Percentiles rank a stretch among this genome's conserved stretches.
phyloP scores from a whole-genome alignment of 1,140 invertebrate species.

The Octopus sinensis region DNA sequence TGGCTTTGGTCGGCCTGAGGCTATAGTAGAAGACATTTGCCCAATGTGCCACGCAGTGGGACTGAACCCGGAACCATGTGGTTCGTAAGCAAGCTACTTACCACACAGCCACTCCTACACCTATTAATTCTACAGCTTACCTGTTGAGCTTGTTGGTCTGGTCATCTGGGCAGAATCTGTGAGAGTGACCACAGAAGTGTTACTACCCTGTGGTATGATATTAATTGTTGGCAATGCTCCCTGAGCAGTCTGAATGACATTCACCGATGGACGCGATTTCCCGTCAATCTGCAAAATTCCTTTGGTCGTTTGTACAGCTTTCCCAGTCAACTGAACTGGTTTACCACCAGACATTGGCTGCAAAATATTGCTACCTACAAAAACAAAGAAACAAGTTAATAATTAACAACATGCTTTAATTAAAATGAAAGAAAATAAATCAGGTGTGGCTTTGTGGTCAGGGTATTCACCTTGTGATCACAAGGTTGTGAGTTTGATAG shows the following conservation, averaged over 20 bases:
- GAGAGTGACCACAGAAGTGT: constrained; percentile 24
- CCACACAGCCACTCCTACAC: no score
- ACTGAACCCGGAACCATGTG: no score
- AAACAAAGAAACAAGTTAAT: neutral
- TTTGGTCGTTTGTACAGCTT: constrained; percentile 33
- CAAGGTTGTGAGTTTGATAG: no score
- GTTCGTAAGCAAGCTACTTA: no score
- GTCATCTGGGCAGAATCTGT: neutral
- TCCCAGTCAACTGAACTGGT: constrained; percentile 39
- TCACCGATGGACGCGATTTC: constrained; percentile 36
- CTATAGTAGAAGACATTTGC: no score
- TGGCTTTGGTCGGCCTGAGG: no score
- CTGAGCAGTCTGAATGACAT: constrained; percentile 39
- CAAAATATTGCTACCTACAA: constrained; percentile 37
- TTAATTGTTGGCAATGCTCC: constrained; percentile 40
- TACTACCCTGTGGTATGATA: constrained; percentile 38
- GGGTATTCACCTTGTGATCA: no score
- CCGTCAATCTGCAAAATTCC: constrained; percentile 38
- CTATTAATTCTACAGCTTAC: neutral
- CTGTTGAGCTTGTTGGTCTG: neutral
- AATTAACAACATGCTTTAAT: no score
- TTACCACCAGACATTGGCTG: constrained; percentile 37
- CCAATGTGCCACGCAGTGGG: no score
- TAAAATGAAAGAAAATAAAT: no score
- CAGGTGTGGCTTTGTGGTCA: no score